Evolutionary conservation across 2,113 vertebrate species (phyloP), one percentile per base, ranked within the genome.

Genomic region (Apodemus speciosus): DNA sequence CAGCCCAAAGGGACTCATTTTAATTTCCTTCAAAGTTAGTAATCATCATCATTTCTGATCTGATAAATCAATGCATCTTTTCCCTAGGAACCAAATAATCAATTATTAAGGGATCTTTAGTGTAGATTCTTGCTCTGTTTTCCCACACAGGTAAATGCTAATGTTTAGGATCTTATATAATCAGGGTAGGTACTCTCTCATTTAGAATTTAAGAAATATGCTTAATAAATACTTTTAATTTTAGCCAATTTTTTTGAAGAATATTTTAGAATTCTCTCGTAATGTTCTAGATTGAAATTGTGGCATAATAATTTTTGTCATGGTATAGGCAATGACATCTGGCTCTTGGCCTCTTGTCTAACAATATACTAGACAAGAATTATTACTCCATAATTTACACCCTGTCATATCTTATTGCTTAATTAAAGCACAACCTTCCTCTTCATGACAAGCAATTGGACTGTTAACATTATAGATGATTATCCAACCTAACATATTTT

Each of bases 351-450:
- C 98, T 97, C 96, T 96, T 98, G 98, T 98, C 97, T 97, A 98
- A 97, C 97, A 98, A 97, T 97, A 96, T 93, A 97, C 95, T 96
- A 97, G 97, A 95, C 94, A 98, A 98, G 98, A 98, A 97, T 97
- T 97, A 98, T 95, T 97, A 96, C 92, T 96, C 95, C 96, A 97
- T 97, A 97, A 98, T 97, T 98, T 97, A 98, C 93, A 98, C 92
- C 69, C 96, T 97, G 97, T 97, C 97, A 94, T 95, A 96, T 95
- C 96, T 98, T 98, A 97, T 97, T 98, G 97, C 97, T 98, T 98
- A 98, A 98, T 98, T 98, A 98, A 98, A 98, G 92, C 97, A 96
- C 97, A 96, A 94, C 96, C 96, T 96, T 98, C 97, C 96, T 91
- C 97, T 94, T 96, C 97, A 96, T 96, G 96, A 98, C 98, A 98